Conservation (phyloP, 2,797 vertebrate genomes). For the Myotis pilosus region DNA sequence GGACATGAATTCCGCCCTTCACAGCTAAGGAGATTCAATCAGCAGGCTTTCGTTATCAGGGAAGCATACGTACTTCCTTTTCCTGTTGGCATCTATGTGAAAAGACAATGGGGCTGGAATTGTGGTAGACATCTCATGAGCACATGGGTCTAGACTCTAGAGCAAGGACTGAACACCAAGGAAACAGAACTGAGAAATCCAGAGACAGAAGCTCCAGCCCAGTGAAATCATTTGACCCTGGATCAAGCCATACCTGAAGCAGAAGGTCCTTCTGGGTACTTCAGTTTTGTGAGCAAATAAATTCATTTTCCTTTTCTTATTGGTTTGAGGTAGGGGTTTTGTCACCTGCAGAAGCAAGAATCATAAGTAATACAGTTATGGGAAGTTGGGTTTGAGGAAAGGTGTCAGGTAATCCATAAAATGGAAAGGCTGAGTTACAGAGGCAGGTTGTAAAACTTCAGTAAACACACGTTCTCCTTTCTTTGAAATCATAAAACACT, state of each 20-base stretch:
- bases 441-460: slow-evolving; percentile 39
- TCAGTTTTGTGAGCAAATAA: not conserved
- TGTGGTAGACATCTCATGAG: not conserved
- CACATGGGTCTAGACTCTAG: fast-evolving
- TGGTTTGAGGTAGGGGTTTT: slow-evolving; percentile 33
- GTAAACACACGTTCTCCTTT: not conserved
- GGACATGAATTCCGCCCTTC: not conserved
- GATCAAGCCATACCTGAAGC: slow-evolving; percentile 52
- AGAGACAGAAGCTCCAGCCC: not conserved
- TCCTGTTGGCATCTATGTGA: not conserved
- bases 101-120: not conserved
- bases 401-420: slow-evolving; percentile 43
- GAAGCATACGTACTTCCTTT: not conserved
- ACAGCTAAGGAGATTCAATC: not conserved
- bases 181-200: not conserved
- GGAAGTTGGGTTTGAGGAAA: slow-evolving; percentile 18
- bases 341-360: slow-evolving; percentile 22
- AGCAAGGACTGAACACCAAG: not conserved
- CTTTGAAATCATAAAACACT: slow-evolving; percentile 17
- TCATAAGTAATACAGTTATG: slow-evolving; percentile 18
- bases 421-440: slow-evolving; percentile 2
- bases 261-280: not conserved
- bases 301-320: not conserved
- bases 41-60: not conserved
- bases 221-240: not conserved